Percentiles rank a stretch among this genome's conserved stretches.
These are phyloP conservation scores for Orthosia incerta DNA, from an alignment of 2,888 invertebrate genomes.

Conservation along the genomic window DNA sequence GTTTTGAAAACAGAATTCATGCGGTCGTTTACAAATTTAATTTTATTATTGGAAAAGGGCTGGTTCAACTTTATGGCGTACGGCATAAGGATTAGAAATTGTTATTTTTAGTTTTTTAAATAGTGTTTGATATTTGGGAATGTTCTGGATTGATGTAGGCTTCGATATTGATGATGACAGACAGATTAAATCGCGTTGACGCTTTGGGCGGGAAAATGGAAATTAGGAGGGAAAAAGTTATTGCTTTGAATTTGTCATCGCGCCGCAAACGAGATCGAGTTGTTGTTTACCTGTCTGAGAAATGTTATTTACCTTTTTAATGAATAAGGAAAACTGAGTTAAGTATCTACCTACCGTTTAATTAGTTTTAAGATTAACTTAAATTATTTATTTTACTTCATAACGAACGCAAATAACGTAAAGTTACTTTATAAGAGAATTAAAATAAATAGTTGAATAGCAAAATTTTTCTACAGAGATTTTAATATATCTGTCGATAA, in stretches of 20 bases:
- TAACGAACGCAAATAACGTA: no score
- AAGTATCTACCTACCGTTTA: background rate
- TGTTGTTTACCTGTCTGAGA: slow-evolving; percentile 2
- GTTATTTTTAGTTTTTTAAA: slow-evolving; percentile 24
- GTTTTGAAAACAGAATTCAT: slow-evolving; percentile 84
- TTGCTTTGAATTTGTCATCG: slow-evolving; percentile 36
- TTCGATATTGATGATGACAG: slow-evolving; percentile 82
- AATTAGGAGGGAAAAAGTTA: slow-evolving; percentile 72
- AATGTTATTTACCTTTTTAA: slow-evolving; percentile 6
- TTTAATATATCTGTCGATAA: background rate
- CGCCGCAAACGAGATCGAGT: slow-evolving; percentile 12
- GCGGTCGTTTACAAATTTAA: slow-evolving; percentile 67
- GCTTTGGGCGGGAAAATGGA: slow-evolving; percentile 83
- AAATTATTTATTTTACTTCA: background rate
- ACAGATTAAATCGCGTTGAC: slow-evolving; percentile 82
- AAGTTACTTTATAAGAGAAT: no score
- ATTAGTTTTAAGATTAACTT: background rate
- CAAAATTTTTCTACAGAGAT: no score
- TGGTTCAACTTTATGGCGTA: slow-evolving; percentile 23
- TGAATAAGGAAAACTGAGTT: background rate
- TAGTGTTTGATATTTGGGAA: slow-evolving; percentile 60
- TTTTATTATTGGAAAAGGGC: slow-evolving; percentile 30
- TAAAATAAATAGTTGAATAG: background rate
- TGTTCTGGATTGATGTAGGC: slow-evolving; percentile 81
- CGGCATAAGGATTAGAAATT: slow-evolving; percentile 56